Percentiles rank a stretch among this genome's conserved stretches.
phyloP scores from a whole-genome alignment of 2,888 invertebrate species.

The Oscheius sp. region DNA sequence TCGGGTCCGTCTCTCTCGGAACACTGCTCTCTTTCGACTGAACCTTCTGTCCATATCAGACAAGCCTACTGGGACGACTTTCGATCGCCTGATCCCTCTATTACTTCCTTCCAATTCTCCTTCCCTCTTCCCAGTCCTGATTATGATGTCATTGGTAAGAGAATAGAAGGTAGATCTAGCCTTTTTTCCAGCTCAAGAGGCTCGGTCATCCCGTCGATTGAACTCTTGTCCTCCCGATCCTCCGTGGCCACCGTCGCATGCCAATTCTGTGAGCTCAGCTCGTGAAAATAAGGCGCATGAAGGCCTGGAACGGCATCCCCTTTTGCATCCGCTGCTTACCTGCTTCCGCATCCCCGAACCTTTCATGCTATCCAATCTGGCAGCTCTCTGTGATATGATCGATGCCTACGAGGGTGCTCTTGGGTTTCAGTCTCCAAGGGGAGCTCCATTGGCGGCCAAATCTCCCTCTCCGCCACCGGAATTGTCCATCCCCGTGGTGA shows the following conservation, averaged over 20 bases:
- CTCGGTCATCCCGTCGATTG: slow-evolving; percentile 50
- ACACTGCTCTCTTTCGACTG: slow-evolving; percentile 65
- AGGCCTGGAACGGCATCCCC: slow-evolving; percentile 34
- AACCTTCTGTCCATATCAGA: slow-evolving; percentile 64
- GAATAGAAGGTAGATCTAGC: neutral
- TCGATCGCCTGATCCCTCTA: slow-evolving; percentile 65
- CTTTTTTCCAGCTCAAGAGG: slow-evolving; percentile 44
- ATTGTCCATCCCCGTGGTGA: slow-evolving; percentile 15
- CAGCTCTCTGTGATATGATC: slow-evolving; percentile 60
- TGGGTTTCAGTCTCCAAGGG: slow-evolving; percentile 34
- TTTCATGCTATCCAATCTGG: slow-evolving; percentile 65
- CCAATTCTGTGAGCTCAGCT: slow-evolving; percentile 33
- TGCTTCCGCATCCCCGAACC: slow-evolving; percentile 58
- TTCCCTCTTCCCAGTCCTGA: slow-evolving; percentile 60
- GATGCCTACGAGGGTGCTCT: slow-evolving; percentile 42
- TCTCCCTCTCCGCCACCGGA: slow-evolving; percentile 28
- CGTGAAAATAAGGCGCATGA: slow-evolving; percentile 25
- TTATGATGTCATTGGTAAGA: slow-evolving; percentile 51
- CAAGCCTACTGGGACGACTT: slow-evolving; percentile 60
- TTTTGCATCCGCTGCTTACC: slow-evolving; percentile 39
- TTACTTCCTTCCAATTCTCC: slow-evolving; percentile 63
- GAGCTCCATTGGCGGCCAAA: slow-evolving; percentile 34
- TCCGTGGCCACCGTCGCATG: slow-evolving; percentile 13
- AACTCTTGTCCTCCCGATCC: slow-evolving; percentile 49
- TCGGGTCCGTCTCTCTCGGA: slow-evolving; percentile 64